A percentile compares a stretch with the other conserved stretches of the same genome.
phyloP scores from a whole-genome alignment of 2,888 invertebrate species.

The Aricia artaxerxes region DNA sequence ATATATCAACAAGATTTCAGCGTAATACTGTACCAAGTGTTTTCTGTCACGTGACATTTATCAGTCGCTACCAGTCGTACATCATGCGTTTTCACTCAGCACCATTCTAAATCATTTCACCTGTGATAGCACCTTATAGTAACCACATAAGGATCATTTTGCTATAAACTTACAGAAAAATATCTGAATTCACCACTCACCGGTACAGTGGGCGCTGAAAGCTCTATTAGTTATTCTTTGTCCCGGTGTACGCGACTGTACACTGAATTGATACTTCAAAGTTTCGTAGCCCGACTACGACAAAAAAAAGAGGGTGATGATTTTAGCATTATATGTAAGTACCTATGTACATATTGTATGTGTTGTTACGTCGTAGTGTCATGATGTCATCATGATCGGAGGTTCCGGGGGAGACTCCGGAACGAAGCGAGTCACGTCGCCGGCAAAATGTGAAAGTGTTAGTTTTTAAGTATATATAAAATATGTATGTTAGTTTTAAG shows the following conservation, averaged over 20 bases:
- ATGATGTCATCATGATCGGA: no score
- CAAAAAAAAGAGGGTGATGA: neutral
- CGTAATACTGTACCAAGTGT: neutral
- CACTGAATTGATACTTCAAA: neutral
- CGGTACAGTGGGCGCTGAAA: slow-evolving; percentile 51
- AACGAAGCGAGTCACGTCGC: no score
- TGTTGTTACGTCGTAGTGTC: no score
- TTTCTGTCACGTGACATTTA: neutral
- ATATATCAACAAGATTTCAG: neutral
- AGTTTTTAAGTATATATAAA: no score
- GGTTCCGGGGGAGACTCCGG: no score
- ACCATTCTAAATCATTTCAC: neutral
- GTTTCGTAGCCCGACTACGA: neutral
- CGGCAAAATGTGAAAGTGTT: no score
- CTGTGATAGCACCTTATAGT: neutral
- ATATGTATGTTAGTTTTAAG: no score
- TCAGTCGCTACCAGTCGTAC: neutral
- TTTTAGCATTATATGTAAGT: no score
- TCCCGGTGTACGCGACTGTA: slow-evolving; percentile 36
- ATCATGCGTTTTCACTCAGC: slow-evolving; percentile 1
- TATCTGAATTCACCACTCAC: slow-evolving; percentile 35
- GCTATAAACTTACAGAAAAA: neutral
- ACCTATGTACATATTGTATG: no score
- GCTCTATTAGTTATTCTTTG: slow-evolving; percentile 58
- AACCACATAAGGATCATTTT: neutral